Evolutionary conservation across 2,113 vertebrate genomes (phyloP).

Genomic region (Tragelaphus imberbis): DNA sequence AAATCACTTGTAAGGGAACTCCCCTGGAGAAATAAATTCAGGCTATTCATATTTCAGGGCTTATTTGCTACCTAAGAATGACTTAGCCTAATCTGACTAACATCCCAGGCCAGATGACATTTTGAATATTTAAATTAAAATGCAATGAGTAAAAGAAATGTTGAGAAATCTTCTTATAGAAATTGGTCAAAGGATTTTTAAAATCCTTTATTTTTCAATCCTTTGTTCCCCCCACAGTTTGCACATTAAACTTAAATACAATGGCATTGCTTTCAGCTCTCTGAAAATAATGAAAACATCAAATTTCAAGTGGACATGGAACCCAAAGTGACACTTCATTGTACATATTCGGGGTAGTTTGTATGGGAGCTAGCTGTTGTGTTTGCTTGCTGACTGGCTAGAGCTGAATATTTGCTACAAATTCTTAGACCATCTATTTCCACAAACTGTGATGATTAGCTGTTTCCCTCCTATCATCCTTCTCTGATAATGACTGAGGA

Average conservation of each 20-base stretch:
- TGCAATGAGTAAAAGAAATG: neutral
- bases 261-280: neutral
- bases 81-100: neutral
- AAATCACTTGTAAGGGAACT: neutral
- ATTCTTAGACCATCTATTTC: neutral
- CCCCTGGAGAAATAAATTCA: neutral
- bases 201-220: neutral
- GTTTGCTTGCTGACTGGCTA: neutral
- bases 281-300: neutral
- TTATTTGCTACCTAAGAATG: neutral
- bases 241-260: neutral
- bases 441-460: neutral
- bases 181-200: neutral
- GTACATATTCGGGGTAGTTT: neutral
- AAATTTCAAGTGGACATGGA: neutral
- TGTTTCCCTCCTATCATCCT: neutral
- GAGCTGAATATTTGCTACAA: neutral
- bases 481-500: neutral
- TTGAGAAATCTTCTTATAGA: neutral
- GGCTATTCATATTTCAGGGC: neutral
- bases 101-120: neutral
- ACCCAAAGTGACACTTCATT: neutral
- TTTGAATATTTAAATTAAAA: constrained; percentile 22
- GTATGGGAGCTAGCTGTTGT: neutral
- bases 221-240: neutral